Conservation (phyloP, 1,140 invertebrate genomes). For the Drosophila murphyi region DNA sequence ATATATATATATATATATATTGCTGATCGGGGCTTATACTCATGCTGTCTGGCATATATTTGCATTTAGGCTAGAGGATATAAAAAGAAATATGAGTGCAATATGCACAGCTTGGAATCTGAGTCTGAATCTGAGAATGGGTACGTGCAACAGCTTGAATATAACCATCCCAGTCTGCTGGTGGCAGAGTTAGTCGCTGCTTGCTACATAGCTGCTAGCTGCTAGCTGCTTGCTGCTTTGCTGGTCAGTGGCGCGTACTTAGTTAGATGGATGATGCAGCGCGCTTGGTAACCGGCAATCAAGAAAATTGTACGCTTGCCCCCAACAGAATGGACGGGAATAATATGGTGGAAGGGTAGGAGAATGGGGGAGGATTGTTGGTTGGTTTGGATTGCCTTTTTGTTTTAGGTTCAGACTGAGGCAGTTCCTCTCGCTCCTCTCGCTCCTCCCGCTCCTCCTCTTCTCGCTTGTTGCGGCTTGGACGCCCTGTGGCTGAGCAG, state of each 20-base stretch:
- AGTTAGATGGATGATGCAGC: conserved; percentile 57
- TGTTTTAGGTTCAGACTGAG: conserved; percentile 27
- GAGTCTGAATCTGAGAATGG: neutral
- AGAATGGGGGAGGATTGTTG: conserved; percentile 1
- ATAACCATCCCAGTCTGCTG: conserved; percentile 22
- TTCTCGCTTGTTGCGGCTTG: conserved; percentile 7
- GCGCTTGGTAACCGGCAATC: conserved; percentile 67
- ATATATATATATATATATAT: neutral
- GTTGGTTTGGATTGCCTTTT: conserved; percentile 25
- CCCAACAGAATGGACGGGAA: conserved; percentile 18
- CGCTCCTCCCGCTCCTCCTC: too few species aligned
- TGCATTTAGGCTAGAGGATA: neutral
- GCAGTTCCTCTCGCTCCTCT: neutral
- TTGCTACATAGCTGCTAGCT: neutral
- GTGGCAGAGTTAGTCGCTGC: neutral
- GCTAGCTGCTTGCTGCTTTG: conserved; percentile 5
- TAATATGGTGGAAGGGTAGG: neutral
- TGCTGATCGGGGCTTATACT: too few species aligned
- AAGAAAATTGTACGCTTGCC: conserved; percentile 73
- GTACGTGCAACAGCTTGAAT: neutral
- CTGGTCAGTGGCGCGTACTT: conserved; percentile 79
- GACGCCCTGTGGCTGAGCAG: conserved; percentile 39
- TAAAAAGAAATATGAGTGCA: conserved; percentile 29
- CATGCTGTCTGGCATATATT: too few species aligned
- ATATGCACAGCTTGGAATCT: conserved; percentile 10